Evolutionary conservation across 23 tunicate species (phyloP), one percentile per base, ranked within the genome.

Genomic region (Halocynthia roretzi): DNA sequence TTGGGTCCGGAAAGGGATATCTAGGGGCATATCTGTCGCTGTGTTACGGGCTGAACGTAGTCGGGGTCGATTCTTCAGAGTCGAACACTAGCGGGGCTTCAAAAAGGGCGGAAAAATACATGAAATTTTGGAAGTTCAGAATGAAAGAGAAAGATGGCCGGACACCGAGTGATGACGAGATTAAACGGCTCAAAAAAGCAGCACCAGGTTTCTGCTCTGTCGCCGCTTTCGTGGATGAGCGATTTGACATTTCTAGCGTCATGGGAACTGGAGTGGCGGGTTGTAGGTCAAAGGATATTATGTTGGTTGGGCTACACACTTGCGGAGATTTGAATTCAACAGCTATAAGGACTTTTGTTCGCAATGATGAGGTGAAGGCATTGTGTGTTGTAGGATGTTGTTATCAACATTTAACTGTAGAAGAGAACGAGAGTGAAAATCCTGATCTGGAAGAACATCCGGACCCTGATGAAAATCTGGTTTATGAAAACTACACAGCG

Each of bases 1-100:
- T 91, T 70, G 97, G 97, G 7, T 91, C 97, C 5, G 97, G 97
- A 44, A 91, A 85, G 81, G 97, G 97, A 19, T 91, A 91, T 56
- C 85, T 91, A 48, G 78, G 97, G 7, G 56, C 97, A 5, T 82
- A 72, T 58, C 54, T 91, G 44, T 86, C 87, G 7, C 14, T 91
- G 55, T 61, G 72, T 50, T 82, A 91, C 53, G 19, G 71, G 9
- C 20, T 91, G 60, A 71, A 80, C 60, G 97, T 91, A 7, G 84
- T 89, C 14, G 97, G 87, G 12, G 48, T 91, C 22, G 97, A 91
- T 51, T 81, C 80, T 20, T 55, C 51, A 54, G 81, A 77, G 50
- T 50, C 62, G 22, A 85, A 91, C 53, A 22, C 86, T 5, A 63
- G 20, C 8, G 70, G 80, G 52, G 97, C 97, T 44, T 7, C 40